A percentile compares a stretch with the other conserved stretches of the same genome.
These are phyloP conservation scores for Acheta domesticus DNA, from an alignment of 2,888 invertebrate species.

Conservation along the genomic window DNA sequence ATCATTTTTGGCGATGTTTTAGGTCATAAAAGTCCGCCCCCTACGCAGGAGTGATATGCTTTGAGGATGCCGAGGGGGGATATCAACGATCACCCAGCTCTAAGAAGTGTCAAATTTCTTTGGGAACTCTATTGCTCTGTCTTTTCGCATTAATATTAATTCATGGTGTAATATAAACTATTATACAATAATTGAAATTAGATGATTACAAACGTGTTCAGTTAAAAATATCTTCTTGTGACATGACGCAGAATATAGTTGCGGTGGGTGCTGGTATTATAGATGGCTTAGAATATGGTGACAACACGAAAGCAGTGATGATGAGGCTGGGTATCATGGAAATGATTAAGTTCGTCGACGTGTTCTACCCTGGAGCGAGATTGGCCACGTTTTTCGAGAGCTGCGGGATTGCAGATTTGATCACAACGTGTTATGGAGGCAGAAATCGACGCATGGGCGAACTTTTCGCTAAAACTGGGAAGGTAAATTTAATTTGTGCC, in stretches of 20 bases:
- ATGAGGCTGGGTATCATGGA: slow-evolving; percentile 67
- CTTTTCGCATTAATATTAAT: not conserved
- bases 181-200: not conserved
- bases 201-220: slow-evolving; percentile 29
- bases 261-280: slow-evolving; percentile 66
- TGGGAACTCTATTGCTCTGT: too few relatives aligned
- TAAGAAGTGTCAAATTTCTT: not conserved
- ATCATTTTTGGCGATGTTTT: too few relatives aligned
- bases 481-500: slow-evolving; percentile 45
- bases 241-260: slow-evolving; percentile 57
- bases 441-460: slow-evolving; percentile 62
- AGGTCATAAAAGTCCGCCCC: too few relatives aligned
- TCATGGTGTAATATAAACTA: not conserved
- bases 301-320: slow-evolving; percentile 68
- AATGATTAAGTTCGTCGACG: slow-evolving; percentile 61
- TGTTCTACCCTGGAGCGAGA: slow-evolving; percentile 55
- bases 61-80: not conserved
- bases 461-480: slow-evolving; percentile 58
- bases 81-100: not conserved
- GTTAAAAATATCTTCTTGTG: too few relatives aligned
- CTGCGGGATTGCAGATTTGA: slow-evolving; percentile 68
- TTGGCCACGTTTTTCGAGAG: slow-evolving; percentile 64
- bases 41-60: too few relatives aligned
- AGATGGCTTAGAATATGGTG: slow-evolving; percentile 62
- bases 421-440: slow-evolving; percentile 68